Evolutionary conservation across 2,888 invertebrate species (phyloP).

Genomic region (Eupithecia subfuscata): DNA sequence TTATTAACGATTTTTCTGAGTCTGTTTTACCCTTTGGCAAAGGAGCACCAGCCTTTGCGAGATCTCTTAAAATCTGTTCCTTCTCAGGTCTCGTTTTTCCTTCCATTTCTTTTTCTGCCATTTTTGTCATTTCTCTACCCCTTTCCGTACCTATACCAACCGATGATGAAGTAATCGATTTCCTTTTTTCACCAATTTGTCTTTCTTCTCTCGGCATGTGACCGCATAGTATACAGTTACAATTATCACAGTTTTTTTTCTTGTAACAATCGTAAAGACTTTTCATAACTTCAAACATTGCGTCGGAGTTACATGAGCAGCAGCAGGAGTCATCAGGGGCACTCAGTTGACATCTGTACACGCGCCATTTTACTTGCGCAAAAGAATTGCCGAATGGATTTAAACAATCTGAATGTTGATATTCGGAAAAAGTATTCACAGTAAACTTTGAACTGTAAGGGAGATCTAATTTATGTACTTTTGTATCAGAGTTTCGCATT

Average conservation of each 20-base stretch:
- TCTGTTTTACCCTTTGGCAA: constrained; percentile 38
- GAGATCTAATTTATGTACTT: constrained; percentile 27
- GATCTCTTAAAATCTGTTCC: constrained; percentile 50
- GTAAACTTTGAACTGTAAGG: constrained; percentile 41
- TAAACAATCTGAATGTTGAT: constrained; percentile 34
- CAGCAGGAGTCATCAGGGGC: constrained; percentile 61
- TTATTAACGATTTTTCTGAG: neutral
- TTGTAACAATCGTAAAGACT: constrained; percentile 73
- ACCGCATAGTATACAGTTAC: constrained; percentile 68
- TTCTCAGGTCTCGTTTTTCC: constrained; percentile 50
- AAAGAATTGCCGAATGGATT: constrained; percentile 39
- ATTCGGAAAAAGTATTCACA: constrained; percentile 43
- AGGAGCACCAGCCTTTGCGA: constrained; percentile 47
- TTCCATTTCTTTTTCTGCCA: constrained; percentile 48
- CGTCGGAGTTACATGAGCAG: constrained; percentile 71
- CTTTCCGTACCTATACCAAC: constrained; percentile 28
- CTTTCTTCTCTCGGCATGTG: constrained; percentile 54
- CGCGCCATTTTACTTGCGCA: constrained; percentile 35
- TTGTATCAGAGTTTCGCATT: constrained; percentile 37
- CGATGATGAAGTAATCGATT: constrained; percentile 27
- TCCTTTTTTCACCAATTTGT: constrained; percentile 41
- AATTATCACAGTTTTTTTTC: constrained; percentile 68
- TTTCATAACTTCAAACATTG: constrained; percentile 77
- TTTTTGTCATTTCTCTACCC: constrained; percentile 37
- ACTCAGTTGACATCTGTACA: constrained; percentile 61